Evolutionary conservation across 2,888 invertebrate species (phyloP), one percentile per base, ranked within the genome.

Genomic region (Cephus pygmeus): DNA sequence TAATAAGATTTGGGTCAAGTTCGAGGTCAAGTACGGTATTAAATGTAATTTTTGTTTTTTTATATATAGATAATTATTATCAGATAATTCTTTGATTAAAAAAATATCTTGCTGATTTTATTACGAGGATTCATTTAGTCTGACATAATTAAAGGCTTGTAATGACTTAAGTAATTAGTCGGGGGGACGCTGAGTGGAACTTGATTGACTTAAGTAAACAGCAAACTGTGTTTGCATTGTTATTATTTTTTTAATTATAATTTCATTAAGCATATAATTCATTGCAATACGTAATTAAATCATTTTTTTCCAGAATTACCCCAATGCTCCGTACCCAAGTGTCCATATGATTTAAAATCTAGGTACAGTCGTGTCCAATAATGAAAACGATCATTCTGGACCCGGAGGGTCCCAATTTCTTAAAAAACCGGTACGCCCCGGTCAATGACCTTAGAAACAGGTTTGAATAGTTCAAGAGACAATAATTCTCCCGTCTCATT

Each of bases 151-250:
- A 40, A 40, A 40, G 15, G 0, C 40, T 36, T 36, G 36, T 4
- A 36, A 15, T 36, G 36, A 36, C 1, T 40, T 2, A 6, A 15
- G 40, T 6, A 40, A 40, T 40, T 40, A 40, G 1, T 15, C 4
- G 40, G 6, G 6, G 15, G 40, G 1, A 40, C 15, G 6, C 6
- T 40, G 40, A 15, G 15, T 15, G 40, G 15, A 40, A 40, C 6
- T 40, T 40, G 15, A 40, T 15, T 23, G 23, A 56, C 56, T 56
- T 23, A 9, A 23, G 2, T 23, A 2, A 23, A 23, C 23, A 23
- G 23, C 15, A 0, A 0, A 15, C 0, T 23, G 0, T 9, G 15
- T 56, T 36, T 12, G 4, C 0, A 36, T 36, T 12, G 12, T 12
- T 36, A 15, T 36, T 12, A 12, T 36, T 36, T 3, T 36, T 15